A percentile compares a stretch with the other conserved stretches of the same genome.
Conservation (phyloP, 2,113 vertebrate species). For the Panthera tigris region DNA sequence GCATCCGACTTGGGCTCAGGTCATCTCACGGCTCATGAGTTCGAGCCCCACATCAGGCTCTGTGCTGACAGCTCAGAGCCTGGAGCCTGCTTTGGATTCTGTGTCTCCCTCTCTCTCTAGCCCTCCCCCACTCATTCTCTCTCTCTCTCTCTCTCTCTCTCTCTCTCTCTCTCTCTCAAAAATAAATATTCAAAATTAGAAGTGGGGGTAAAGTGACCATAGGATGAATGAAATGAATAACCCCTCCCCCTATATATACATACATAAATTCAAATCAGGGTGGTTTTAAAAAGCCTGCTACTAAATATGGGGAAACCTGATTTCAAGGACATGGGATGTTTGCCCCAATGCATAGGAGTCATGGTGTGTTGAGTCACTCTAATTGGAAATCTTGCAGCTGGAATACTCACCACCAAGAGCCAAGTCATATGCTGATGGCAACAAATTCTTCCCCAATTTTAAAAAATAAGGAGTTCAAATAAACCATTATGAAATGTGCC, state of each 20-base stretch:
- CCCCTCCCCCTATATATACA: neutral
- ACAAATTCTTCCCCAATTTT: conserved; percentile 34
- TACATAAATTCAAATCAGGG: neutral
- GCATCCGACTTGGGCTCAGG: too few relatives aligned
- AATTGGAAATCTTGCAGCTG: neutral
- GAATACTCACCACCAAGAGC: neutral
- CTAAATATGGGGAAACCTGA: neutral
- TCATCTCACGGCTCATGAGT: too few relatives aligned
- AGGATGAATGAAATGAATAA: neutral
- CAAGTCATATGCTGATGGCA: neutral
- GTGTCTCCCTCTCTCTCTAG: too few relatives aligned
- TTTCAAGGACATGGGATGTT: neutral
- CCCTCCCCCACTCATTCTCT: too few relatives aligned
- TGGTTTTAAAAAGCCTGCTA: neutral
- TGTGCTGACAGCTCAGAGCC: too few relatives aligned
- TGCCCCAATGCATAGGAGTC: neutral
- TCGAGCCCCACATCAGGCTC: too few relatives aligned
- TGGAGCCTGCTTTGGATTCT: too few relatives aligned
- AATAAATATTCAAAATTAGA: neutral
- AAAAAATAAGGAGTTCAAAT: neutral
- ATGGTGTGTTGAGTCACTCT: neutral
- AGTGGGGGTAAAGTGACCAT: neutral
- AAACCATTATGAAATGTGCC: neutral
- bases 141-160: too few relatives aligned
- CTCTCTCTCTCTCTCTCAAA: too few relatives aligned